Percentiles rank a stretch among this genome's conserved stretches.
Conservation (phyloP, 2,113 vertebrate species). For the Terrapene triunguis region DNA sequence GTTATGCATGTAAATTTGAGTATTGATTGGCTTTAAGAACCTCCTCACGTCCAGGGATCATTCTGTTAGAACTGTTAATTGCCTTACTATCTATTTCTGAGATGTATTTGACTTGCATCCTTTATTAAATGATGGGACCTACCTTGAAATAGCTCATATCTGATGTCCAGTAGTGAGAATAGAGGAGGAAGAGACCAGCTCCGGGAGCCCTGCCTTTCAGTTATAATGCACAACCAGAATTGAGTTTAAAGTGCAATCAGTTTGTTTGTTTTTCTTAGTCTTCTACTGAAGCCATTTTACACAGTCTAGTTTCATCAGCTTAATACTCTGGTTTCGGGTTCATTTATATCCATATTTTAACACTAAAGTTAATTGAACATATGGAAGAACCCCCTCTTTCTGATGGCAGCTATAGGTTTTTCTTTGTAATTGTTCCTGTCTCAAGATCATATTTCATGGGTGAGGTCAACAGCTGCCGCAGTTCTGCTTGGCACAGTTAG, state of each 20-base stretch:
- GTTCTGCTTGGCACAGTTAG: not conserved
- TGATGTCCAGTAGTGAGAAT: not conserved
- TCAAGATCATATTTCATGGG: not conserved
- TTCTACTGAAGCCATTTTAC: not conserved
- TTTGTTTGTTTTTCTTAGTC: not conserved
- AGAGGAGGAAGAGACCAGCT: not conserved
- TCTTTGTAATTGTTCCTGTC: not conserved
- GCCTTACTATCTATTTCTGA: not conserved
- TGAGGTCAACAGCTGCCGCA: not conserved
- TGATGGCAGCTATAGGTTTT: not conserved
- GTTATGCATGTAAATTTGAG: not conserved
- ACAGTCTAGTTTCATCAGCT: not conserved
- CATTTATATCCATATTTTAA: not conserved
- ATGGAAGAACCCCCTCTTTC: not conserved
- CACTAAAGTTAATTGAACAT: not conserved
- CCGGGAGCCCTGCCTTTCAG: not conserved
- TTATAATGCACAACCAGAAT: not conserved
- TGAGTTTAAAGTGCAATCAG: not conserved
- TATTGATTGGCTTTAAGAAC: not conserved
- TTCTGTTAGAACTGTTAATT: not conserved
- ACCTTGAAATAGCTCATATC: not conserved
- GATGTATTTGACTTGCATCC: not conserved
- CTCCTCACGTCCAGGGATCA: not conserved
- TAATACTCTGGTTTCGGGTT: not conserved
- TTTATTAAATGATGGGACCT: not conserved